phyloP scores from a whole-genome alignment of 1,140 invertebrate genomes.

The Glossosoma conforme region DNA sequence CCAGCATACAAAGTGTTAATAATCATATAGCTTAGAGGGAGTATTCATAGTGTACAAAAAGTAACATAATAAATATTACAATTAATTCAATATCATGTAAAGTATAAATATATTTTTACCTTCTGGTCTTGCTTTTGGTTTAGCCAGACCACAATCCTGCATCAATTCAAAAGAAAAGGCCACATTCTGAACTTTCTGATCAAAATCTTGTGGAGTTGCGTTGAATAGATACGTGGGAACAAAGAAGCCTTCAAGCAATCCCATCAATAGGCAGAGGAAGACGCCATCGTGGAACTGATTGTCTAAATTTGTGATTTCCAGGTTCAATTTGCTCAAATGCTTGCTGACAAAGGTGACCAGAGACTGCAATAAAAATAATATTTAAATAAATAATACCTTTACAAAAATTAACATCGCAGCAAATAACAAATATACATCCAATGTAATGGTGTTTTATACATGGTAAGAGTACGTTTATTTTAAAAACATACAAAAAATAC shows the following conservation, averaged over 20 bases:
- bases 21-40: too few relatives aligned
- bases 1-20: too few relatives aligned
- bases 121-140: constrained; percentile 94
- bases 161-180: constrained; percentile 95
- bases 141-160: constrained; percentile 94
- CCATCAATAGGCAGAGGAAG: constrained; percentile 91
- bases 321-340: constrained; percentile 92
- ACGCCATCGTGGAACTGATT: constrained; percentile 97
- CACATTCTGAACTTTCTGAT: constrained; percentile 96
- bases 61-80: background rate
- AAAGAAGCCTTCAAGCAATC: constrained; percentile 95
- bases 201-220: constrained; percentile 82
- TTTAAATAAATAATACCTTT: background rate
- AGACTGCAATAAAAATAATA: constrained; percentile 53
- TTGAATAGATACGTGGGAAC: constrained; percentile 95
- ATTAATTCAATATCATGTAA: background rate
- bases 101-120: constrained; percentile 62
- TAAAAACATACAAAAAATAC: too few relatives aligned
- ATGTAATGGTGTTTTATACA: too few relatives aligned
- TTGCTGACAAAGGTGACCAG: constrained; percentile 98
- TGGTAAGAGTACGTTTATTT: too few relatives aligned
- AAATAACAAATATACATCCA: too few relatives aligned
- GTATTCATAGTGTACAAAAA: too few relatives aligned
- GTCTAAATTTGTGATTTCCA: constrained; percentile 92
- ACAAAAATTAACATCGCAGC: too few relatives aligned